Base-by-base conservation (phyloP, 2,113 vertebrate species). In the Neogobius melanostomus region DNA sequence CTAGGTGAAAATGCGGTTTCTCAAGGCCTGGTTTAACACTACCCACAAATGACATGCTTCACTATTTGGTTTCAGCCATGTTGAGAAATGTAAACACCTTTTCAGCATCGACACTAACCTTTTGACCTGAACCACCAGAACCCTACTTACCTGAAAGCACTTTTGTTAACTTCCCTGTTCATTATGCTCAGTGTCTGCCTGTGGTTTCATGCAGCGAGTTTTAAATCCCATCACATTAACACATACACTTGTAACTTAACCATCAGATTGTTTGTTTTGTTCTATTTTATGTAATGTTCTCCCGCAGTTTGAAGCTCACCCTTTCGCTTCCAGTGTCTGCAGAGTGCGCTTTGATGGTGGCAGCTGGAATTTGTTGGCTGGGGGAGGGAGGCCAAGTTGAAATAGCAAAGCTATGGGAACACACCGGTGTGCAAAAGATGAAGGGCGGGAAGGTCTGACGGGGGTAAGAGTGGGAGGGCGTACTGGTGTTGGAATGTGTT, bases 331-430 rank as follows among this genome's bases (percentile, higher is more conserved):
- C 47, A 74, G 49, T 61, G 52, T 70, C 72, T 83, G 80, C 73
- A 62, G 53, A 82, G 72, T 82, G 43, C 66, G 64, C 79, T 89
- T 87, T 89, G 77, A 81, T 82, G 79, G 67, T 78, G 73, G 70
- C 80, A 82, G 80, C 79, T 87, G 87, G 86, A 90, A 89, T 86
- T 85, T 82, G 75, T 71, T 74, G 82, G 69, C 59, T 49, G 74
- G 79, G 75, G 83, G 75, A 71, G 74, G 75, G 77, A 71, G 71
- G 64, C 65, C 11, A 6, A 61, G 78, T 75, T 83, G 76, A 85
- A 87, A 81, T 77, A 86, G 80, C 85, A 89, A 83, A 82, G 71
- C 77, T 81, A 75, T 85, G 70, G 77, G 76, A 87, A 80, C 77
- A 76, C 44, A 66, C 75, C 75, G 79, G 71, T 45, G 36, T 81